phyloP scores from a whole-genome alignment of 2,113 vertebrate genomes.

The Capricornis sumatraensis region DNA sequence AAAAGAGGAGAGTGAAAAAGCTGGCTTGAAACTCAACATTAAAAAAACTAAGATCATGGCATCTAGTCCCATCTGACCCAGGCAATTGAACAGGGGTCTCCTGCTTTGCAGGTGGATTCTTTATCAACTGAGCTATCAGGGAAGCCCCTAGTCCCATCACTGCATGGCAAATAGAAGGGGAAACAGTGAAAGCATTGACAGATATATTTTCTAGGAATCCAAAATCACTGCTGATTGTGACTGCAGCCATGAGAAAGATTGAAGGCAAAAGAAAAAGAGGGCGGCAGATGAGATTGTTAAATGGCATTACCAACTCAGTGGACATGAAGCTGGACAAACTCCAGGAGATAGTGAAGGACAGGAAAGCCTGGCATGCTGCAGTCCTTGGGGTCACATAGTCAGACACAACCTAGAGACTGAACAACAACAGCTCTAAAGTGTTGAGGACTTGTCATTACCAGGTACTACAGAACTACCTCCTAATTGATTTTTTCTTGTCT shows the following conservation, averaged over 20 bases:
- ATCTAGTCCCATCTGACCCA: neutral
- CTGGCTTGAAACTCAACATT: neutral
- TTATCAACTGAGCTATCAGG: neutral
- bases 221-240: neutral
- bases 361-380: neutral
- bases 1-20: neutral
- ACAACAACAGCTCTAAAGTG: neutral
- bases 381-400: neutral
- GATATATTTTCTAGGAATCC: neutral
- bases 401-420: neutral
- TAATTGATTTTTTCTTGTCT: neutral
- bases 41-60: neutral
- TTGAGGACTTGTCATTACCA: neutral
- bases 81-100: neutral
- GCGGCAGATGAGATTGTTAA: neutral
- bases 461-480: neutral
- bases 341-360: neutral
- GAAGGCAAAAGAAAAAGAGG: neutral
- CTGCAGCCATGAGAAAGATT: neutral
- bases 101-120: neutral
- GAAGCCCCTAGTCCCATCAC: neutral
- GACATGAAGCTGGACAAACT: neutral
- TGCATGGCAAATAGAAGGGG: neutral
- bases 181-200: neutral
- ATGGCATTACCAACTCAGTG: neutral